Evolutionary conservation across 2,888 invertebrate species (phyloP), one percentile per base, ranked within the genome.

Genomic region (Myathropa florea): DNA sequence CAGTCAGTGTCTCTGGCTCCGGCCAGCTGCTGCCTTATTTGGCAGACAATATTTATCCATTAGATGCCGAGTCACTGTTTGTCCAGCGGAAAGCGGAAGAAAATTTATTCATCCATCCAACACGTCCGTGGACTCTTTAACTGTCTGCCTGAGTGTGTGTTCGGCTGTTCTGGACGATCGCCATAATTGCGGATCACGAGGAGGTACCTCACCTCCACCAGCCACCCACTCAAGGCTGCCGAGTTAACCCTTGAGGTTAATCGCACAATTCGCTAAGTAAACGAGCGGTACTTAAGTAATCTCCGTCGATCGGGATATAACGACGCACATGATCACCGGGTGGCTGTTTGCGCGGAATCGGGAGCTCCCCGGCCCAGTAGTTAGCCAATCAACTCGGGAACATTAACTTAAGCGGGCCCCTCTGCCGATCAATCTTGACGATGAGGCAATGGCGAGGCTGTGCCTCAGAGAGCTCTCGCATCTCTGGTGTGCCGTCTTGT

Each of bases 31-130:
- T 57, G 76, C 59, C 80, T 84, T 84, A 81, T 85, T 85, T 82
- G 85, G 85, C 82, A 85, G 18, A 77, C 77, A 85, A 85, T 82
- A 85, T 82, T 85, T 72, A 81, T 85, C 76, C 84, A 85, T 85
- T 85, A 77, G 76, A 71, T 79, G 61, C 21, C 36, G 67, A 36
- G 33, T 61, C 77, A 53, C 39, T n/a, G 53, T 77, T 30, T 65
- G 64, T 64, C 55, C 28, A 23, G 28, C 36, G 55, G 39, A 65
- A 65, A 80, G 83, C 81, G 81, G 85, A 85, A 82, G 72, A 76
- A 82, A 82, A 85, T 85, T 77, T 85, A 85, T 85, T 81, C 82
- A 81, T 76, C 61, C 60, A 85, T 65, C 67, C 23, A 46, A 61
- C 46, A 30, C 46, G 46, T 18, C 7, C 46, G 18, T 18, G 46